phyloP scores from a whole-genome alignment of 2,797 vertebrate species.

The Sebastes reedi region DNA sequence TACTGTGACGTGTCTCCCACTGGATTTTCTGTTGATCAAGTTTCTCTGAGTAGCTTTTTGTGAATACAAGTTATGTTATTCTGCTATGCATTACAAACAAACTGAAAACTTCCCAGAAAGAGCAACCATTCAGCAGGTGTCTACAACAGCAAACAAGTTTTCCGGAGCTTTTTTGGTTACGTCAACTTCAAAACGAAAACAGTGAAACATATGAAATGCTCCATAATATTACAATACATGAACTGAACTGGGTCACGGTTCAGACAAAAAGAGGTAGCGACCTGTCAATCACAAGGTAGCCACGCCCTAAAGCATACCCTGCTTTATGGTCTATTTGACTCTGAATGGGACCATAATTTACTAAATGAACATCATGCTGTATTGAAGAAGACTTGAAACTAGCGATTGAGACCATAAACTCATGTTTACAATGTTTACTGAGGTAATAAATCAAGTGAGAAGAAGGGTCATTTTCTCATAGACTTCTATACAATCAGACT shows the following conservation, averaged over 20 bases:
- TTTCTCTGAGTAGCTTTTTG: neutral
- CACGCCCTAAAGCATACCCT: too few species aligned
- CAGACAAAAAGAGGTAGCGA: too few species aligned
- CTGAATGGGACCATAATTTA: too few species aligned
- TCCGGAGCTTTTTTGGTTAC: neutral
- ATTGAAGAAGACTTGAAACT: too few species aligned
- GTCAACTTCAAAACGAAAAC: neutral
- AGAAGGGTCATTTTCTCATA: too few species aligned
- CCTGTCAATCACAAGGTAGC: too few species aligned
- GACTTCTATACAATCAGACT: too few species aligned
- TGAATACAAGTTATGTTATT: neutral
- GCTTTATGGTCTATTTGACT: too few species aligned
- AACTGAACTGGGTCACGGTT: neutral
- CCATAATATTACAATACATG: neutral
- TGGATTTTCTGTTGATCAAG: neutral
- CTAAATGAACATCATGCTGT: too few species aligned
- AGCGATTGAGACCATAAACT: too few species aligned
- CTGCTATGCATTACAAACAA: neutral
- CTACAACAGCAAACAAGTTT: neutral
- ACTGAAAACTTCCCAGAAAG: neutral
- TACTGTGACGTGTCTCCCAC: neutral
- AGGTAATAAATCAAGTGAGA: too few species aligned
- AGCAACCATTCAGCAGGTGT: neutral
- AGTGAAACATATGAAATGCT: neutral
- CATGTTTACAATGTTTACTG: too few species aligned